Percentiles rank a stretch among this genome's conserved stretches.
phyloP scores from a whole-genome alignment of 2,113 vertebrate species.

The Grallaria varia region DNA sequence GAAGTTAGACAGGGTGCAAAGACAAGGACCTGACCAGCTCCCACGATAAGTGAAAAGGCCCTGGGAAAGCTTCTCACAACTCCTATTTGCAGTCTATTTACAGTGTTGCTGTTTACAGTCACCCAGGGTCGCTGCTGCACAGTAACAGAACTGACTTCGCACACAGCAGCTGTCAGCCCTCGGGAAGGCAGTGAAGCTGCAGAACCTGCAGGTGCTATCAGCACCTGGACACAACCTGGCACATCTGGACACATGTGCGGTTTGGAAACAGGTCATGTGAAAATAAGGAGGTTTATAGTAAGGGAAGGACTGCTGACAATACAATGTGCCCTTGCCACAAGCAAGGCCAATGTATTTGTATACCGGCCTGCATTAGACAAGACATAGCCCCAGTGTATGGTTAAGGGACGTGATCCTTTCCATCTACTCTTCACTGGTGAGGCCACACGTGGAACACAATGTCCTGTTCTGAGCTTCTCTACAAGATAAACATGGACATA shows the following conservation, averaged over 20 bases:
- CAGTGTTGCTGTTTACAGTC: neutral
- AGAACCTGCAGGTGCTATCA: neutral
- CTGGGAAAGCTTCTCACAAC: neutral
- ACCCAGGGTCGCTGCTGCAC: neutral
- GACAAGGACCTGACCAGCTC: neutral
- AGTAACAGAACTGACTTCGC: neutral
- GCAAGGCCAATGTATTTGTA: neutral
- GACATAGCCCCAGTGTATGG: too few species aligned
- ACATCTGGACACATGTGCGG: fast-evolving
- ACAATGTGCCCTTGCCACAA: neutral
- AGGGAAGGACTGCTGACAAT: neutral
- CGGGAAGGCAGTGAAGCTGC: neutral
- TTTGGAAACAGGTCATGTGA: neutral
- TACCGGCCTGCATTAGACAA: neutral
- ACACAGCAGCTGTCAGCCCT: neutral
- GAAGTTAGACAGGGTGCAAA: neutral
- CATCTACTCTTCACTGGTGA: neutral
- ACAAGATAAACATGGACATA: neutral
- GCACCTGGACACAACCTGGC: neutral
- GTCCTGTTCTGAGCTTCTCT: neutral
- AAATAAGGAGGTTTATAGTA: neutral
- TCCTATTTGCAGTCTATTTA: too few species aligned
- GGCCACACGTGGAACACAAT: neutral
- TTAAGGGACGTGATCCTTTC: neutral
- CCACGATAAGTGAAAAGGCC: fast-evolving